These are phyloP conservation scores for Xenotilapia flavipinnis DNA, from an alignment of 2,113 vertebrate species.

Conservation along the genomic window DNA sequence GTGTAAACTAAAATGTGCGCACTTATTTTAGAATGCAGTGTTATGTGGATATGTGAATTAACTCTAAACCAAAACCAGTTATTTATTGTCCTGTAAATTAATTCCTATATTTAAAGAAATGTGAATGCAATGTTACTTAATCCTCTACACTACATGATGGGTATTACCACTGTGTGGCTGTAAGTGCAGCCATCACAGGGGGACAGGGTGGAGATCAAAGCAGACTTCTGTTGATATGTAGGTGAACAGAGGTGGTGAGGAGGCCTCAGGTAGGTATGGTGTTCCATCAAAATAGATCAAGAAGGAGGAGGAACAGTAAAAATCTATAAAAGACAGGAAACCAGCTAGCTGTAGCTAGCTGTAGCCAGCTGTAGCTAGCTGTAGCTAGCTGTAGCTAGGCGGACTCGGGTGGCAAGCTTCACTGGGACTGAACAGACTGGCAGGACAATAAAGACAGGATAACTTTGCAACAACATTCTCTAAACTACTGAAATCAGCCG, in stretches of 20 bases:
- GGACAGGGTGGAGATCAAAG: not conserved
- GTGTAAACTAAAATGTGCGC: too few relatives aligned
- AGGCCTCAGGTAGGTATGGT: not conserved
- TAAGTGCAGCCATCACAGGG: not conserved
- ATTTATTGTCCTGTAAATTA: too few relatives aligned
- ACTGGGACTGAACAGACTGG: not conserved
- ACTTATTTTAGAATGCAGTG: too few relatives aligned
- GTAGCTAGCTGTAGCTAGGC: not conserved
- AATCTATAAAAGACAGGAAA: not conserved
- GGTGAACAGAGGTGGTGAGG: not conserved
- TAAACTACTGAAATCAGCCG: not conserved
- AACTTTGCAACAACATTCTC: not conserved
- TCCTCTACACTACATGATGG: too few relatives aligned
- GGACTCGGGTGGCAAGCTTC: accelerated
- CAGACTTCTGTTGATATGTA: not conserved
- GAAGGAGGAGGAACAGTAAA: not conserved
- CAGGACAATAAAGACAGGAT: not conserved
- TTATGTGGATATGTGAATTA: too few relatives aligned
- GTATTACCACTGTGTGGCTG: too few relatives aligned
- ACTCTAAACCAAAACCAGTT: too few relatives aligned
- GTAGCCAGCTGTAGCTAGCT: too few relatives aligned
- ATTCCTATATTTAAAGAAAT: too few relatives aligned
- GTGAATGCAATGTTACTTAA: too few relatives aligned
- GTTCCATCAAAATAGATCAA: not conserved
- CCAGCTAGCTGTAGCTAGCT: not conserved